Percentiles rank a stretch among this genome's conserved stretches.
phyloP scores from a whole-genome alignment of 2,888 invertebrate genomes.

The Acanthosepion pharaonis region DNA sequence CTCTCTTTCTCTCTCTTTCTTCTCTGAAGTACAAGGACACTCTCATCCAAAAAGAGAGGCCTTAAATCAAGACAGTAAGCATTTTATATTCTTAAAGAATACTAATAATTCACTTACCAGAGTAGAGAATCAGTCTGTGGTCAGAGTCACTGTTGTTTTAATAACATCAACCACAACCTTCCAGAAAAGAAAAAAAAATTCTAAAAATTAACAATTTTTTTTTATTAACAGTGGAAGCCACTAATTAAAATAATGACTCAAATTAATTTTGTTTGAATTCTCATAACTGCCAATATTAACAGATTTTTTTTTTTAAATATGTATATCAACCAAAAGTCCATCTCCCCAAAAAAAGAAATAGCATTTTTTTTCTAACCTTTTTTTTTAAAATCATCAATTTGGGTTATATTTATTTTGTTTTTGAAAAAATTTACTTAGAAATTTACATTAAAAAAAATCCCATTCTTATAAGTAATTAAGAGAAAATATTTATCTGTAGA shows the following conservation, averaged over 20 bases:
- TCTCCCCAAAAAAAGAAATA: no score
- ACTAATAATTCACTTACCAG: not conserved
- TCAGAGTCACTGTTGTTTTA: not conserved
- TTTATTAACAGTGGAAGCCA: not conserved
- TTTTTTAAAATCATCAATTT: not conserved
- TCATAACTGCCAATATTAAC: slow-evolving; percentile 1
- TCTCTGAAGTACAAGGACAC: slow-evolving; percentile 11
- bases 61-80: slow-evolving; percentile 43
- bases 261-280: not conserved
- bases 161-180: not conserved
- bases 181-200: not conserved
- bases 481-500: no score
- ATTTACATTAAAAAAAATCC: not conserved
- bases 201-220: not conserved
- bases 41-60: slow-evolving; percentile 44
- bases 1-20: not conserved
- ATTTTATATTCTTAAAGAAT: slow-evolving; percentile 42
- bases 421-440: not conserved
- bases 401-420: not conserved
- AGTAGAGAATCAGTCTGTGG: not conserved
- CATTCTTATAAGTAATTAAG: no score
- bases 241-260: not conserved
- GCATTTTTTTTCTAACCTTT: no score
- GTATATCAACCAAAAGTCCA: not conserved
- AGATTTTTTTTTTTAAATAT: not conserved